A percentile compares a stretch with the other conserved stretches of the same genome.
Conservation (phyloP, 2,888 invertebrate species). For the Cosmia pyralina region DNA sequence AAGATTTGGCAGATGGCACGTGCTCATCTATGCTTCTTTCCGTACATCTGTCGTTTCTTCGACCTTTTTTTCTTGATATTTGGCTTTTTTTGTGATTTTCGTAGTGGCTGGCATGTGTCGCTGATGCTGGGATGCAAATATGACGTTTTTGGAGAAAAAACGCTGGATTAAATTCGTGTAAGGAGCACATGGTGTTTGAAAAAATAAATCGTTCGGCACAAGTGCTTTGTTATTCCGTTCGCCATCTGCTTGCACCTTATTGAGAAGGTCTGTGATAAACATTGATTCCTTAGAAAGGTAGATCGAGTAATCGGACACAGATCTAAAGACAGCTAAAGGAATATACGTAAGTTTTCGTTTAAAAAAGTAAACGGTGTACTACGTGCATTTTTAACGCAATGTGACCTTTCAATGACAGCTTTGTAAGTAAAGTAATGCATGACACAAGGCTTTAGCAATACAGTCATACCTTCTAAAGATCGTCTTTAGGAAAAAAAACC, state of each 20-base stretch:
- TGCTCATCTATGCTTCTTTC: constrained; percentile 84
- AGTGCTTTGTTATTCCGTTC: constrained; percentile 82
- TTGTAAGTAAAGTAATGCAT: constrained; percentile 12
- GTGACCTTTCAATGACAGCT: constrained; percentile 32
- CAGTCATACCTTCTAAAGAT: not conserved
- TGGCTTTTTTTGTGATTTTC: constrained; percentile 72
- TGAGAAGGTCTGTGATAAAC: constrained; percentile 68
- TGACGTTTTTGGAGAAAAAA: constrained; percentile 79
- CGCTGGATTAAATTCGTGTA: constrained; percentile 76
- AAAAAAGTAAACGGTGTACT: constrained; percentile 49
- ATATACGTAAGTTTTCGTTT: constrained; percentile 36
- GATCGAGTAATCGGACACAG: constrained; percentile 57
- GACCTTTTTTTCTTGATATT: constrained; percentile 77
- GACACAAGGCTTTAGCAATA: not conserved
- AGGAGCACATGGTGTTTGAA: constrained; percentile 84
- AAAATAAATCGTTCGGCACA: constrained; percentile 85
- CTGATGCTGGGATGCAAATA: constrained; percentile 84
- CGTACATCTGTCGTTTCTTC: constrained; percentile 87
- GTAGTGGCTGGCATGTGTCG: constrained; percentile 82
- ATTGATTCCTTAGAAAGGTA: constrained; percentile 58
- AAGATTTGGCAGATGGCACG: constrained; percentile 90
- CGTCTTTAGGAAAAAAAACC: not conserved
- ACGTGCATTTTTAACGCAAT: constrained; percentile 45
- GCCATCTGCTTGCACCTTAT: constrained; percentile 84
- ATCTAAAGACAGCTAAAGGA: constrained; percentile 59